Conservation (phyloP, 2,797 vertebrate genomes). For the Okamejei kenojei region DNA sequence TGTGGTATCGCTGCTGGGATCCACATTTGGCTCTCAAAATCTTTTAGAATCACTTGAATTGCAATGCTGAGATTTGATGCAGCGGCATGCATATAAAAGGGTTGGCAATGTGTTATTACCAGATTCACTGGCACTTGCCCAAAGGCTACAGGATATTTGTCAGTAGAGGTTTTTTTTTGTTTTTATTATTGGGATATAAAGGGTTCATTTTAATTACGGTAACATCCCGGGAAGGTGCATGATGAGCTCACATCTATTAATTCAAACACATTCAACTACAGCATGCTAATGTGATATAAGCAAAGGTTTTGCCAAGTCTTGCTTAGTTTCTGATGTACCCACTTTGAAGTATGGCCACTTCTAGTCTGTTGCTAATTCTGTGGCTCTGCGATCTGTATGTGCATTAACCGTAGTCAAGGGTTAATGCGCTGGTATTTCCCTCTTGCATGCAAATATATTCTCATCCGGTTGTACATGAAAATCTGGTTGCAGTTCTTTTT, state of each 20-base stretch:
- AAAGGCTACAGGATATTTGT: not conserved
- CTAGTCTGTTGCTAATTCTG: not conserved
- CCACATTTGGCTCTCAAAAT: not conserved
- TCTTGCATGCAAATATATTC: not conserved
- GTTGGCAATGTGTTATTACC: not conserved
- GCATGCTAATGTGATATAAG: not conserved
- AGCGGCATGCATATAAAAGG: not conserved
- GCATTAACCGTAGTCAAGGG: not conserved
- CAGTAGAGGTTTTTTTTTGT: not conserved
- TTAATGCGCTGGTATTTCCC: not conserved
- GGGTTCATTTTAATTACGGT: not conserved
- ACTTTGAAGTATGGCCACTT: not conserved
- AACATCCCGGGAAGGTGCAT: not conserved
- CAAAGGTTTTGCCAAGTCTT: slow-evolving; percentile 4
- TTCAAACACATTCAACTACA: not conserved
- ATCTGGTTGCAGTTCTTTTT: not conserved
- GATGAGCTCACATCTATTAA: slow-evolving; percentile 21
- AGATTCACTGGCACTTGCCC: not conserved
- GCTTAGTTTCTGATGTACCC: not conserved
- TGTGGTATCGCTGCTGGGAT: not conserved
- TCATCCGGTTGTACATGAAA: not conserved
- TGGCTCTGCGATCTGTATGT: not conserved
- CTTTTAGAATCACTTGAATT: not conserved
- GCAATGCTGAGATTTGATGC: not conserved
- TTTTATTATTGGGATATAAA: not conserved